Evolutionary conservation across 2,888 invertebrate species (phyloP).

Genomic region (Corbicula japonica): DNA sequence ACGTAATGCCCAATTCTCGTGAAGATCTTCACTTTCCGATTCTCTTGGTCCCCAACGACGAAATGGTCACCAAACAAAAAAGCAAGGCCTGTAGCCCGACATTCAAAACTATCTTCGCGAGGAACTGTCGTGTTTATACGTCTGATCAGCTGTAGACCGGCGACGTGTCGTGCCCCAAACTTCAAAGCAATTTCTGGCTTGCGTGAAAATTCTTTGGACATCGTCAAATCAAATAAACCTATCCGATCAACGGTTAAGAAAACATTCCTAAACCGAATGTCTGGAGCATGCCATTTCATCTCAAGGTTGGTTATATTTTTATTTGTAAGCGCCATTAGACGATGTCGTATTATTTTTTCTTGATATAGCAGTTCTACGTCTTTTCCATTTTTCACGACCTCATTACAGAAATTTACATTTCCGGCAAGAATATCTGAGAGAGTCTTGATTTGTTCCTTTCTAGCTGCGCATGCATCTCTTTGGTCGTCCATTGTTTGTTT

Average conservation of each 20-base stretch:
- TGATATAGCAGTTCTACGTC: slow-evolving; percentile 65
- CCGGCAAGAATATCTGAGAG: slow-evolving; percentile 49
- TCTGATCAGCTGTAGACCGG: slow-evolving; percentile 57
- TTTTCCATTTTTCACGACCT: slow-evolving; percentile 61
- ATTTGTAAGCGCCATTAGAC: slow-evolving; percentile 51
- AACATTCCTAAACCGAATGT: slow-evolving; percentile 64
- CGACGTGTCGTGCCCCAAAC: slow-evolving; percentile 59
- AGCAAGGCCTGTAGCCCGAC: slow-evolving; percentile 65
- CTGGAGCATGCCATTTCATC: slow-evolving; percentile 65
- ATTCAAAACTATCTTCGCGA: slow-evolving; percentile 60
- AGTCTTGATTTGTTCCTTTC: slow-evolving; percentile 50
- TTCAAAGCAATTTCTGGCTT: slow-evolving; percentile 50
- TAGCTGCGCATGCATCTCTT: slow-evolving; percentile 52
- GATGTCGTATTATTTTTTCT: slow-evolving; percentile 50
- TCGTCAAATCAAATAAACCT: slow-evolving; percentile 65
- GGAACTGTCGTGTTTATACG: slow-evolving; percentile 60
- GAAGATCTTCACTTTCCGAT: slow-evolving; percentile 67
- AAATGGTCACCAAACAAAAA: slow-evolving; percentile 51
- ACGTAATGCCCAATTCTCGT: slow-evolving; percentile 55
- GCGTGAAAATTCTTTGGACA: slow-evolving; percentile 44
- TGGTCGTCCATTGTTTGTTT: slow-evolving; percentile 64
- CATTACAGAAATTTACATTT: slow-evolving; percentile 61
- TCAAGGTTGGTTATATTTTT: slow-evolving; percentile 41
- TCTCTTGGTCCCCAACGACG: slow-evolving; percentile 65
- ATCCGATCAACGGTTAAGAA: slow-evolving; percentile 64